Base-by-base conservation (phyloP, 2,888 invertebrate genomes). In the Acrobasis consociella region DNA sequence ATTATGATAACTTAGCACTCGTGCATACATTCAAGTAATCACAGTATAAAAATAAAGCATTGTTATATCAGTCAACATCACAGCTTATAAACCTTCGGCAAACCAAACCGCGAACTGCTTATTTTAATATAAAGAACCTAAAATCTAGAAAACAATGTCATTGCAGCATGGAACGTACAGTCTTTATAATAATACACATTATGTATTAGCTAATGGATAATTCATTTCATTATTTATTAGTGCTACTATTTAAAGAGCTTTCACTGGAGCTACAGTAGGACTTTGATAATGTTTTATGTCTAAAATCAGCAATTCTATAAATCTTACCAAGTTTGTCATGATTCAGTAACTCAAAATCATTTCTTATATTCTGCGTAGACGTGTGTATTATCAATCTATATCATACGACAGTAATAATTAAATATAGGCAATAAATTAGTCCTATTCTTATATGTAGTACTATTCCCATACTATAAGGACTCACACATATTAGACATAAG, bases 11-110 rank as follows among this genome's bases (percentile, higher is more conserved):
- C 84, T 82, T 86, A 83, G 80, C 81, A 81, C 66, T 64, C 82
- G 77, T 77, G 82, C 78, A 82, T 82, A 85, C 77, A 81, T 83
- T 83, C 83, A 87, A 78, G 78, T 87, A 87, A 91, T 91, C 91
- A 91, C 91, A 91, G 91, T 90, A 89, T 85, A 89, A 89, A 87
- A 91, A 87, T 91, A 91, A 91, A 91, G 89, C 91, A 88, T 87
- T 80, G 85, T 86, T 83, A 86, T 82, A 84, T 90, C 87, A 87
- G 87, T 87, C 84, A 81, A 85, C 89, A 91, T 91, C 92, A 91
- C 92, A 91, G 91, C 85, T 85, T 81, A 85, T 77, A 31, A 22
- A 83, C 79, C 81, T 86, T 83, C 81, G 75, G 84, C 83, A 83
- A 88, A 81, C 74, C 77, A 82, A 82, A 85, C 77, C 73, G 75